Conservation (phyloP, 2,888 invertebrate genomes). For the Cepaea hortensis region DNA sequence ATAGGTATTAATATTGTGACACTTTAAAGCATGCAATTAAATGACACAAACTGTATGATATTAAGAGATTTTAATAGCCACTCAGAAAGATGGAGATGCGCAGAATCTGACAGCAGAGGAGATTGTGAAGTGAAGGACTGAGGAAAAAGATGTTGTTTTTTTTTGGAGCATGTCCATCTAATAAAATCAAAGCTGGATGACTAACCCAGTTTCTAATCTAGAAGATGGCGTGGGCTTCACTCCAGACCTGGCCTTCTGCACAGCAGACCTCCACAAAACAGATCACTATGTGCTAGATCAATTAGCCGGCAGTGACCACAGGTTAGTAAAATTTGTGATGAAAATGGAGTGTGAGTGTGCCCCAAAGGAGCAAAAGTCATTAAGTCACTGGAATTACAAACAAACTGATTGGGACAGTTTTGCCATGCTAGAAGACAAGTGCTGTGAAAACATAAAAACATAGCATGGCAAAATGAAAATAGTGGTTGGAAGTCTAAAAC, state of each 20-base stretch:
- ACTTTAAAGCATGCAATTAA: not conserved
- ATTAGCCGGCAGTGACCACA: not conserved
- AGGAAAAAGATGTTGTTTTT: not conserved
- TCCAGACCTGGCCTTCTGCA: not conserved
- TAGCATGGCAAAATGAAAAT: not conserved
- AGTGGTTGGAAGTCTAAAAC: not conserved
- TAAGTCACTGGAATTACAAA: not conserved
- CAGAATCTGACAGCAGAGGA: not conserved
- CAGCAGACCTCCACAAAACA: not conserved
- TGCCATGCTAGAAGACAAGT: not conserved
- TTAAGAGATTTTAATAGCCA: not conserved
- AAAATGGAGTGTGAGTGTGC: not conserved
- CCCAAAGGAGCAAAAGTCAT: not conserved
- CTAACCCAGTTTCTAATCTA: not conserved
- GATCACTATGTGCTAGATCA: no score
- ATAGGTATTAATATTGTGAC: not conserved
- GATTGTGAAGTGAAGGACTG: not conserved
- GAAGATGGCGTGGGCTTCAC: not conserved
- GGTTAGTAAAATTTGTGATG: not conserved
- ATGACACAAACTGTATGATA: not conserved
- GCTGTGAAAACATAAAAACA: not conserved
- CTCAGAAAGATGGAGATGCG: not conserved
- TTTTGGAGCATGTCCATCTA: no score
- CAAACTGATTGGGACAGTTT: not conserved
- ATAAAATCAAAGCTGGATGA: not conserved